Evolutionary conservation across 2,113 vertebrate genomes (phyloP), one percentile per base, ranked within the genome.

Genomic region (Oryzias celebensis): DNA sequence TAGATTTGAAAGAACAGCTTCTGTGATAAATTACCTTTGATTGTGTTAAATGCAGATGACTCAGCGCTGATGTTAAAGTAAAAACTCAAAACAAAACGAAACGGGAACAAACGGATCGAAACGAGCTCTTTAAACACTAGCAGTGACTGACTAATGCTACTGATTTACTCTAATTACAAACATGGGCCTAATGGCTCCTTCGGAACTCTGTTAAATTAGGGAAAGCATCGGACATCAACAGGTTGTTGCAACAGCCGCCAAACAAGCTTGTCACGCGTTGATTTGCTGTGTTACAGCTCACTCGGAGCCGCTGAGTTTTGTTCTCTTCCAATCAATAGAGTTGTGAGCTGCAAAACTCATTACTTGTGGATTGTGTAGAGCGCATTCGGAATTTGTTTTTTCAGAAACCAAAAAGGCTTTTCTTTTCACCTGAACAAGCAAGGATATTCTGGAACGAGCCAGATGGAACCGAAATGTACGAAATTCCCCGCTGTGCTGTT

Each of bases 141-240:
- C 73, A 81, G 79, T 78, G 64, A 75, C 53, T 65, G 73, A 71
- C 72, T 74, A 84, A 82, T 86, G 60, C 43, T 77, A 87, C 79
- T 76, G 85, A 89, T 88, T 75, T 18, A 18, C 62, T 62, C 69
- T 81, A 83, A 84, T 80, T 81, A 61, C 78, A 78, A 74, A 72
- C 54, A 64, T 56, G 71, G 56, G 46, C 62, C 77, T 84, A 76
- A 83, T 73, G 45, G 68, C 60, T 62, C 44, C 58, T 63, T 31
- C 56, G 65, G 56, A 84, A 61, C 65, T 3, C 45, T 16, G 42
- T 42, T 73, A 49, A 65, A 59, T 72, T 50, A 63, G 62, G 66
- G 59, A 75, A 47, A 44, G 52, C 68, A 65, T 78, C 47, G 18
- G 73, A 65, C 64, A 79, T 62, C 56, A 58, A 41, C 47, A 65